These are phyloP conservation scores for Tryphoninae sp. DNA, from an alignment of 2,888 invertebrate species.

Conservation along the genomic window DNA sequence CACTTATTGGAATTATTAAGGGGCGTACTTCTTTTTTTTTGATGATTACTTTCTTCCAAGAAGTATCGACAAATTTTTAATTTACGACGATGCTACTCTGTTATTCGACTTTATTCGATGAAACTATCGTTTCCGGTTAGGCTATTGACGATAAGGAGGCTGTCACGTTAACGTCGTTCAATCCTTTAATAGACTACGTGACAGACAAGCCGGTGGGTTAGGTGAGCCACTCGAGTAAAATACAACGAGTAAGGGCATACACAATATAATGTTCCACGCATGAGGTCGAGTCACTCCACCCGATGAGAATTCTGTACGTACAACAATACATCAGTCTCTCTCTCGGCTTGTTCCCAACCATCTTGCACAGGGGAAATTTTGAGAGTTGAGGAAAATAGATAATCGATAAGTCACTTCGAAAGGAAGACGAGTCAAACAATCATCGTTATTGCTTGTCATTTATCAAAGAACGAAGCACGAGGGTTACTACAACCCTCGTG, in stretches of 20 bases:
- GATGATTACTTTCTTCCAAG: conserved; percentile 4
- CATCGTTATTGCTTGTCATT: conserved; percentile 2
- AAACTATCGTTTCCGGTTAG: conserved; percentile 53
- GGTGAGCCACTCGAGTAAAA: neutral
- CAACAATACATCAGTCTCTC: neutral
- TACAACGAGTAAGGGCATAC: neutral
- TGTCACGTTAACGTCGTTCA: neutral
- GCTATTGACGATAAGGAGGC: conserved; percentile 36
- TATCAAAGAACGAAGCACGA: neutral
- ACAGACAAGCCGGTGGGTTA: neutral
- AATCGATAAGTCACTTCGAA: conserved; percentile 40
- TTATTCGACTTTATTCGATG: conserved; percentile 27
- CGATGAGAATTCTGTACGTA: conserved; percentile 19
- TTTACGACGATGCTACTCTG: neutral
- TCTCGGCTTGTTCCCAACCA: neutral
- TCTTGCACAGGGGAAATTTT: neutral
- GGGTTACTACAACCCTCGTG: too few relatives aligned
- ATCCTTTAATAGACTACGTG: conserved; percentile 14
- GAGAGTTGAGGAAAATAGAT: conserved; percentile 41
- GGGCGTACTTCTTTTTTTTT: too few relatives aligned
- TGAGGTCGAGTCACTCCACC: conserved; percentile 14
- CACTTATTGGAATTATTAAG: too few relatives aligned
- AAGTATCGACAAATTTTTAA: neutral
- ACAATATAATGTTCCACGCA: conserved; percentile 20
- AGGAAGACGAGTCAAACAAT: neutral